Base-by-base conservation (phyloP, 2,888 invertebrate genomes). In the Erebia epiphron region DNA sequence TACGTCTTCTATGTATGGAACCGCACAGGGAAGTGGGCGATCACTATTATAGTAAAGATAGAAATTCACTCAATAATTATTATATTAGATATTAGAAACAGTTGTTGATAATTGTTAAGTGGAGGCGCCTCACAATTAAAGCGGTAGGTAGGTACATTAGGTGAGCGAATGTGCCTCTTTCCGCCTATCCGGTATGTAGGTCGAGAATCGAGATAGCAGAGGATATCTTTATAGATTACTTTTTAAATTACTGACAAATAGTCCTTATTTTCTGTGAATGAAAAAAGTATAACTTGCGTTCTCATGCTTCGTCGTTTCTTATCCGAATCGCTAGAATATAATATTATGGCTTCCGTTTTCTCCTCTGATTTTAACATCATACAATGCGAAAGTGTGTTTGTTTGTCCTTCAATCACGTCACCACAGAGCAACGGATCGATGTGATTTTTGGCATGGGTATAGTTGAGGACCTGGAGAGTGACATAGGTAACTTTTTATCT, bases 81-180 rank as follows among this genome's bases (percentile, higher is more conserved):
- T 54, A 54, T 54, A 41, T 16, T 35, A 16, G 41, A 54, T 13
- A 52, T 54, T 64, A 52, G 64, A 52, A 54, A 64, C 66, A 43
- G 56, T 66, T 56, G 43, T n/a, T 46, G 56, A 43, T 66, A 65
- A 56, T 65, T 65, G 65, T 65, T 41, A 14, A 54, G 52, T 54
- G 43, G 56, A 41, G 56, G 52, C 18, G 46, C 16, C 43, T 41
- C 10, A 26, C 16, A 61, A 43, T 61, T 61, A 68, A 52, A 43
- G 52, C 68, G 35, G 68, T n/a, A n/a, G n/a, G n/a, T n/a, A n/a
- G n/a, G n/a, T 52, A 68, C 68, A 52, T 18, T 11, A 54, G 68
- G 62, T 56, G 50, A 65, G 52, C 18, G 41, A 21, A 50, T 50
- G 16, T 64, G n/a, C 54, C 13, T 63, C 66, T 69, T 49, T 11